phyloP scores from a whole-genome alignment of 2,888 invertebrate species.

The Oxytorus armatus region DNA sequence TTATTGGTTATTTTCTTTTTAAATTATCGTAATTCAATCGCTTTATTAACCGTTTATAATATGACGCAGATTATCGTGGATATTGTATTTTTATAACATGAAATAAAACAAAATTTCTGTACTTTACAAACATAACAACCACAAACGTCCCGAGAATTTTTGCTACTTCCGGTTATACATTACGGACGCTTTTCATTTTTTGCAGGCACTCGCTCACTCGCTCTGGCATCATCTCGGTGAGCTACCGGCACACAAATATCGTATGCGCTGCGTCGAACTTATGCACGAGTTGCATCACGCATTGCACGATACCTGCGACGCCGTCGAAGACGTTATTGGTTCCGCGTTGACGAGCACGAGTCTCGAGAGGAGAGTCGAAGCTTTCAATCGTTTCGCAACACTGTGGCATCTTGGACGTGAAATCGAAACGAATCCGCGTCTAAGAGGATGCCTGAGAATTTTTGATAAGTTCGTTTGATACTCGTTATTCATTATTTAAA shows the following conservation, averaged over 20 bases:
- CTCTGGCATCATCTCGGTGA: conserved; percentile 90
- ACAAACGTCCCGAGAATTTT: no score
- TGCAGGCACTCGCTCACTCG: conserved; percentile 88
- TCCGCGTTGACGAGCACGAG: conserved; percentile 84
- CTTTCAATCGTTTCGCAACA: conserved; percentile 88
- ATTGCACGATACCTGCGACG: conserved; percentile 83
- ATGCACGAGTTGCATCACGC: conserved; percentile 91
- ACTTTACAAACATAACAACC: no score
- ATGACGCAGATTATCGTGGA: no score
- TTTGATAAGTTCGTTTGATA: conserved; percentile 86
- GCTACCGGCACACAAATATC: conserved; percentile 86
- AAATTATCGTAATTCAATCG: no score
- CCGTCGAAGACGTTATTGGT: conserved; percentile 91
- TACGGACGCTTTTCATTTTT: no score
- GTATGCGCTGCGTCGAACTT: conserved; percentile 88
- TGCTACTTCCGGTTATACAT: no score
- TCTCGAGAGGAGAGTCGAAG: conserved; percentile 85
- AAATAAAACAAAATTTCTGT: no score
- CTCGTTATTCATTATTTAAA: not conserved
- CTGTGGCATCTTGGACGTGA: conserved; percentile 93
- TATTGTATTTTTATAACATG: no score
- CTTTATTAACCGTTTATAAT: no score
- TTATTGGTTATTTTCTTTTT: conserved; percentile 69
- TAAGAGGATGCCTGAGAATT: conserved; percentile 85
- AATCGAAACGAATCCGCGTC: conserved; percentile 85